Conservation (phyloP, 2,797 vertebrate genomes). For the Coregonus suidteri region DNA sequence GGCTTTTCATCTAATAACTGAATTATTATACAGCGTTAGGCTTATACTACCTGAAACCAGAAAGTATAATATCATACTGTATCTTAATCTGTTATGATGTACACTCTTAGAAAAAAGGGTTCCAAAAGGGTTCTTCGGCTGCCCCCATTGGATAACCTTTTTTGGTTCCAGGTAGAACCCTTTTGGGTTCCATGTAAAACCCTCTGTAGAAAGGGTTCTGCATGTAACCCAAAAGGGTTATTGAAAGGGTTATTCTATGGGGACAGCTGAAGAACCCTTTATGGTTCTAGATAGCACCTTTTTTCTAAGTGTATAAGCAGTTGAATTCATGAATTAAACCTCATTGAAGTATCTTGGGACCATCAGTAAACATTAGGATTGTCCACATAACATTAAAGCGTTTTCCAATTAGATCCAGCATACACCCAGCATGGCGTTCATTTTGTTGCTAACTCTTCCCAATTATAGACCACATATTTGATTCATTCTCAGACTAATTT, state of each 20-base stretch:
- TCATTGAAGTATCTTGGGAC: neutral
- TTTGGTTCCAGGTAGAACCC: too few relatives aligned
- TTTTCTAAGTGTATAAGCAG: neutral
- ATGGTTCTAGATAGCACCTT: too few relatives aligned
- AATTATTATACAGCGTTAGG: neutral
- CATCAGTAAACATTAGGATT: neutral
- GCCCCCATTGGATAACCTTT: too few relatives aligned
- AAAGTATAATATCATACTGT: neutral
- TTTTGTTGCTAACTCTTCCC: neutral
- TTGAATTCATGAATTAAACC: neutral
- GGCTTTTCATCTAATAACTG: neutral
- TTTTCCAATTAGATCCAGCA: neutral
- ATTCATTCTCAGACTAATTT: slow-evolving; percentile 45
- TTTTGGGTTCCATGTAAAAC: too few relatives aligned
- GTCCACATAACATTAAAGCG: too few relatives aligned
- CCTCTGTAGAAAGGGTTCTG: too few relatives aligned
- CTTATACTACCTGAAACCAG: neutral
- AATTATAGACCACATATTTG: slow-evolving; percentile 29
- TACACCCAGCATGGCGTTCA: neutral
- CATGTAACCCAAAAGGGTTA: too few relatives aligned
- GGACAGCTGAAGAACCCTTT: too few relatives aligned
- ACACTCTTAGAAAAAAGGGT: too few relatives aligned
- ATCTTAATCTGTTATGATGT: neutral
- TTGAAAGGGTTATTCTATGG: too few relatives aligned
- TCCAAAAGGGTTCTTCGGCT: too few relatives aligned